A percentile compares a stretch with the other conserved stretches of the same genome.
These are phyloP conservation scores for Adelognathus sp. DNA, from an alignment of 2,888 invertebrate genomes.

Conservation along the genomic window DNA sequence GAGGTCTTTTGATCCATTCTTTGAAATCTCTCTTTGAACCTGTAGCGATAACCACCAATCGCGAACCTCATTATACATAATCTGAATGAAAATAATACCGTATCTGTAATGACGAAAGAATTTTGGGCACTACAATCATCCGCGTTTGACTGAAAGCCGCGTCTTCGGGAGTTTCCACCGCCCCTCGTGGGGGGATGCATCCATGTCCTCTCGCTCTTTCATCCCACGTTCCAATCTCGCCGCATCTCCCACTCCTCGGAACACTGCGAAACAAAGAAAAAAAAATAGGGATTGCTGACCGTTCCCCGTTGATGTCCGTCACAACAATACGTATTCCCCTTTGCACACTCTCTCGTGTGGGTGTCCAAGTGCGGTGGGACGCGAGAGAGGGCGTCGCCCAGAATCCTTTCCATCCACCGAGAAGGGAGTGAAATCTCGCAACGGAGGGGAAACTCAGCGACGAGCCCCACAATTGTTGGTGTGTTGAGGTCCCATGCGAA, in stretches of 20 bases:
- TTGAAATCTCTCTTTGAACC: too few relatives aligned
- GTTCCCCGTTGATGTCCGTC: not conserved
- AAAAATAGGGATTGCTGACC: slow-evolving; percentile 73
- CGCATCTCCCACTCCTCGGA: not conserved
- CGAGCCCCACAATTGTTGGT: slow-evolving; percentile 54
- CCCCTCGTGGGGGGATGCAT: not conserved
- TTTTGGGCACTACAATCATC: too few relatives aligned
- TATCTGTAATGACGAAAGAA: too few relatives aligned
- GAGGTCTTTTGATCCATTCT: too few relatives aligned
- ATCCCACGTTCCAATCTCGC: not conserved
- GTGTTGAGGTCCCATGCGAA: not conserved
- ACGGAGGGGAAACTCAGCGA: slow-evolving; percentile 20
- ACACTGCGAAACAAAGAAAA: slow-evolving; percentile 34
- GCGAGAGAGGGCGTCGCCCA: slow-evolving; percentile 60
- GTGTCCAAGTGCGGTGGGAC: slow-evolving; percentile 49
- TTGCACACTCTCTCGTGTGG: slow-evolving; percentile 6
- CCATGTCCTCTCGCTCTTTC: not conserved
- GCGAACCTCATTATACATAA: too few relatives aligned
- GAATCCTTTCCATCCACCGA: slow-evolving; percentile 13
- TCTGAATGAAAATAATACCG: too few relatives aligned
- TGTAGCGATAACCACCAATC: too few relatives aligned
- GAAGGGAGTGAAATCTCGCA: slow-evolving; percentile 42
- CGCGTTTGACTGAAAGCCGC: too few relatives aligned
- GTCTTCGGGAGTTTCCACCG: not conserved
- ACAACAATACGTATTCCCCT: slow-evolving; percentile 7